Evolutionary conservation across 2,113 vertebrate species (phyloP), one percentile per base, ranked within the genome.

Genomic region (Climacteris rufus): DNA sequence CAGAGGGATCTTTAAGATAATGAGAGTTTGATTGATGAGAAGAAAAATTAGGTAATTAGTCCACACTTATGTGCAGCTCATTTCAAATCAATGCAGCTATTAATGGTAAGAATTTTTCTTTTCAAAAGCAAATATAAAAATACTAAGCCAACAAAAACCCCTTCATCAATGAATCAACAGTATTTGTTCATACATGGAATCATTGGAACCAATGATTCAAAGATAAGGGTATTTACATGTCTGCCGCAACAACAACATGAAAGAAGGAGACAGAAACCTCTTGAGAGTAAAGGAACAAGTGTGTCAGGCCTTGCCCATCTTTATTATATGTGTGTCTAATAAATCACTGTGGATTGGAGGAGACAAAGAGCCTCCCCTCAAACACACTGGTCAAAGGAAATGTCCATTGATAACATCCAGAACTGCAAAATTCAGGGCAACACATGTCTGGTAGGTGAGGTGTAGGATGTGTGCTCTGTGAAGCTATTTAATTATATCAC

Each of bases 111-210:
- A 78, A 42, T 52, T 75, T 68, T 78, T 75, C 76, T 77, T 87
- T 93, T 83, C 56, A 92, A 82, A 94, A 89, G 83, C 37, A 89
- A 94, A 87, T 69, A 89, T 22, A 50, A 94, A 93, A 96, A 93
- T 52, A 89, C 22, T 64, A 60, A 68, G 60, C 9, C 61, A 89
- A 83, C 54, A 91, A 80, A 90, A 87, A 0, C 1, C 8, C 17
- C n/a, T 0, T 0, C 61, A 87, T 71, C 28, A 53, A 69, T 78
- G 76, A 92, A 88, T 88, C 83, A 80, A 61, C 71, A 86, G n/a
- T n/a, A 87, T 39, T 50, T 83, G 27, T 44, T 93, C 71, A 90
- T 33, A 83, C 15, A 63, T n/a, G 15, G 71, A 86, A 84, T 68
- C 25, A 57, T 11, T 11, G 8, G 52, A 81, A 81, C 18, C 71